These are phyloP conservation scores for Macroramphosus scolopax DNA, from an alignment of 2,797 vertebrate genomes.

Conservation along the genomic window DNA sequence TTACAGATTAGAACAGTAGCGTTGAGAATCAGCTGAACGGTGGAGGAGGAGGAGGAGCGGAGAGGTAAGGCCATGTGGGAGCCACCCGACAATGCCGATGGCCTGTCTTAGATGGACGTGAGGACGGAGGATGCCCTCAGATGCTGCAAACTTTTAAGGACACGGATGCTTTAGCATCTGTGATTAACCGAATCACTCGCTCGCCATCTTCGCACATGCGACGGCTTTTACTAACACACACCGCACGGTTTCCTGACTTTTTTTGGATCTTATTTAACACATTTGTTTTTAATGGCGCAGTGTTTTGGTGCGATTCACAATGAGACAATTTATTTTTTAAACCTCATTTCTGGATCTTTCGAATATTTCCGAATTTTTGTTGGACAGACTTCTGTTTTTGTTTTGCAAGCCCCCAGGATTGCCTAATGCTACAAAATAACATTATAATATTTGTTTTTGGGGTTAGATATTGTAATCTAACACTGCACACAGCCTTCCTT, in stretches of 20 bases:
- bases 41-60: constrained; percentile 43
- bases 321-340: constrained; percentile 36
- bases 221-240: not conserved
- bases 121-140: constrained; percentile 21
- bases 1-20: constrained; percentile 83
- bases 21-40: constrained; percentile 43
- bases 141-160: constrained; percentile 13
- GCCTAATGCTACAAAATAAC: constrained; percentile 30
- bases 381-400: constrained; percentile 1
- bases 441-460: constrained; percentile 51
- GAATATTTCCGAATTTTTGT: constrained; percentile 34
- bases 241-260: constrained; percentile 22
- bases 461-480: constrained; percentile 64
- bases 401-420: constrained; percentile 20
- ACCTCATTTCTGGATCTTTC: constrained; percentile 31
- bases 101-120: constrained; percentile 15
- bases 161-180: not conserved
- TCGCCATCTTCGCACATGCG: constrained; percentile 9
- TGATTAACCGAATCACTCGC: constrained; percentile 5
- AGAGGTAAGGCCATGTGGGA: constrained; percentile 47
- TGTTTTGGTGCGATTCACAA: too few relatives aligned
- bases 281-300: constrained; percentile 23
- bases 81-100: constrained; percentile 23
- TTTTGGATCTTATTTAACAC: constrained; percentile 15
- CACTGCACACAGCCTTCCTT: constrained; percentile 43